Evolutionary conservation across 2,797 vertebrate species (phyloP), one percentile per base, ranked within the genome.

Genomic region (Streptopelia turtur): DNA sequence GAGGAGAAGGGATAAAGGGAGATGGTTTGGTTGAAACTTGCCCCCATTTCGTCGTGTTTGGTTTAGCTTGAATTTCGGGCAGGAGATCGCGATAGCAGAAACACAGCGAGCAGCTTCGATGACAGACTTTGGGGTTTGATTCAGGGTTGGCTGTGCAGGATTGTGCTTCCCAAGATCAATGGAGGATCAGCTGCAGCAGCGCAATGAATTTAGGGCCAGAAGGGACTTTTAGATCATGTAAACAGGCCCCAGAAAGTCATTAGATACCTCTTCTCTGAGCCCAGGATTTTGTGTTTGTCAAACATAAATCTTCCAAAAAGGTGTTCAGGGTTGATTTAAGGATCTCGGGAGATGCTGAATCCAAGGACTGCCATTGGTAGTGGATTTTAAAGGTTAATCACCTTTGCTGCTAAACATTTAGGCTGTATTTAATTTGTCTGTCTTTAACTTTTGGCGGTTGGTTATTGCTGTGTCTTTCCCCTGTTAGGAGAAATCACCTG

Each of bases 351-450:
- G 95, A 66, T 76, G 92, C 74, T 33, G 83, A 89, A 90, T 53
- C 56, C 71, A 23, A 25, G 66, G n/a, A 17, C 70, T 87, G 78
- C 81, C 81, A 66, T 83, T 83, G 91, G 86, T 41, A 37, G 86
- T 50, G 91, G 89, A 55, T 94, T 95, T 90, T 93, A 96, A 96
- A 96, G 95, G 96, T 94, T 96, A 95, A 96, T 97, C 94, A 89
- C 86, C 78, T 64, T 95, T 11, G 3, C 83, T 89, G 91, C 94
- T 83, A 95, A 97, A 95, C 89, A 81, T 95, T 95, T 91, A 90
- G 74, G 89, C 87, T 79, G 83, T 80, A 77, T 95, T 95, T 95
- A 92, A 97, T 97, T 96, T 92, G 71, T 47, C 93, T 83, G 87
- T 53, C 92, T 94, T 82, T 74, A 85, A 82, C 78, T 92, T 94